Evolutionary conservation across 2,113 vertebrate species (phyloP), one percentile per base, ranked within the genome.

Genomic region (Tyto alba): DNA sequence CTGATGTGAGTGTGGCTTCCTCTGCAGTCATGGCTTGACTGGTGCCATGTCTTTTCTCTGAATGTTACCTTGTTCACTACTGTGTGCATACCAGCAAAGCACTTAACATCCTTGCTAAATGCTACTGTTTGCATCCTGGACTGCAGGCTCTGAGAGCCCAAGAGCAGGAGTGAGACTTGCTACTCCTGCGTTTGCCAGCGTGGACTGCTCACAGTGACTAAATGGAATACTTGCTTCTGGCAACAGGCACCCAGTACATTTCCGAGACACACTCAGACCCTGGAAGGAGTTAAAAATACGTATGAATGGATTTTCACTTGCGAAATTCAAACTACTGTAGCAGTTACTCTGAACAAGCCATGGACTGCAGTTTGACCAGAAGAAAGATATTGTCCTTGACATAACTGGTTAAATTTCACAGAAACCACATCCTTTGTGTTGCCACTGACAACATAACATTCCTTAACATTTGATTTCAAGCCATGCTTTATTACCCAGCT

Each of bases 381-480:
- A 91, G 38, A 92, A 90, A 69, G 45, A 66, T 69, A 52, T 82
- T 96, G 86, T 89, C 74, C 79, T 80, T 74, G 67, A 82, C 40
- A 85, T 41, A 92, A 96, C 50, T 94, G 91, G 94, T 96, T 96
- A 94, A 93, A 95, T 93, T 95, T 93, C 57, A 23, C 69, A 94
- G 80, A 96, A 96, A 95, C 94, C 84, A 95, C 94, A 95, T 96
- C 91, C 94, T 94, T 92, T 79, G 32, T 91, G 95, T 96, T 96
- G 89, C 91, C 87, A 88, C 66, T 89, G 91, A 91, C 89, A 95
- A 95, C 94, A 48, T 89, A 96, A 95, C 92, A 95, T 95, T 95
- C 94, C 87, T 93, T 95, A 92, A 83, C 6, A 23, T 95, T 95
- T 93, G 45, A 96, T 94, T 96, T 97, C 81, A 76, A 93, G 96